Base-by-base conservation (phyloP, 2,888 invertebrate genomes). In the Cataglyphis livida region DNA sequence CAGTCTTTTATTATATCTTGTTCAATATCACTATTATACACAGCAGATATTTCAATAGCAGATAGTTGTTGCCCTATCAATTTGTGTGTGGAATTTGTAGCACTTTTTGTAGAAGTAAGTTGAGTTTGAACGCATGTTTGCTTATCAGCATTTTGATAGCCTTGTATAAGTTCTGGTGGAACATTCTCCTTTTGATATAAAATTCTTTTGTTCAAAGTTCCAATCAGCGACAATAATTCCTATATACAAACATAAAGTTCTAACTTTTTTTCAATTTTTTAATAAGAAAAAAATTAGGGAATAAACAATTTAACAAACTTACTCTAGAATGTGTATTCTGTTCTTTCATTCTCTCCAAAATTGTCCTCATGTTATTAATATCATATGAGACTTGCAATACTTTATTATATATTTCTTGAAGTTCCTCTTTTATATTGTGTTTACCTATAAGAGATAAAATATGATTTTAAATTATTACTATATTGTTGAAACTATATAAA, bases 161-260 rank as follows among this genome's bases (percentile, higher is more conserved):
- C 73, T 28, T 82, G 48, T 35, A 93, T 78, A 10, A 91, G 73
- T 32, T 91, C 70, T 0, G 35, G 48, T 1, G 93, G 92, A 35
- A 93, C 65, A 83, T 93, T 92, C 0, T 87, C 68, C 51, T 87
- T 86, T 90, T 93, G 92, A 9, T 90, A 85, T 5, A 88, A 32
- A 18, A 93, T 90, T 75, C 81, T 89, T 10, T 82, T 61, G n/a
- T 91, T 81, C 7, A 93, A 68, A 4, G 3, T 4, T 41, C 81
- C 65, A 7, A 81, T 0, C 4, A 83, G 7, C 4, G 41, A 66
- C 0, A 71, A 38, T 32, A 87, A 28, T 41, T 89, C 84, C 88
- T 88, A 44, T 7, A 70, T 4, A 38, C 25, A 25, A 21, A 0
- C 6, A 68, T 35, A 48, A 74, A 44, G 3, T 75, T 54, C 10